Percentiles rank a stretch among this genome's conserved stretches.
phyloP scores from a whole-genome alignment of 2,888 invertebrate species.

The Synergus japonicus region DNA sequence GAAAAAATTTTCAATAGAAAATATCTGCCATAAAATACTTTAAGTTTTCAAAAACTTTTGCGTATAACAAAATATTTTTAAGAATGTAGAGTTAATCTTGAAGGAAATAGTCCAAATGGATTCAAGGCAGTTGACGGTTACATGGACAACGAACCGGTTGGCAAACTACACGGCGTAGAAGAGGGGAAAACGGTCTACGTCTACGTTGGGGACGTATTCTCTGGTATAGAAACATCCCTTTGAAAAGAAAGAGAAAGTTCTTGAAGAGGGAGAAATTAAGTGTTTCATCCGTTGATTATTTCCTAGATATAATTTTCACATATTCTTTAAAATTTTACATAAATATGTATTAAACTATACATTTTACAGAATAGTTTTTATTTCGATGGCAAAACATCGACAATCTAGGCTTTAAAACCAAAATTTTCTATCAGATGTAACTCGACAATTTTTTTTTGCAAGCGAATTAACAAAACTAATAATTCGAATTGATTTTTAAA shows the following conservation, averaged over 20 bases:
- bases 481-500: too few species aligned
- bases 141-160: not conserved
- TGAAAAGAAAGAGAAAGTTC: not conserved
- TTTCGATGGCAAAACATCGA: not conserved
- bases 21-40: too few species aligned
- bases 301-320: not conserved
- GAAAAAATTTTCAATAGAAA: too few species aligned
- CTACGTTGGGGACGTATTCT: not conserved
- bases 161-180: not conserved
- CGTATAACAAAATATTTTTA: too few species aligned
- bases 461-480: too few species aligned
- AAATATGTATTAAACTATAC: not conserved
- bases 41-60: too few species aligned
- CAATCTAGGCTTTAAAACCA: too few species aligned
- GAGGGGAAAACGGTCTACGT: not conserved
- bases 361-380: not conserved
- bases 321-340: not conserved
- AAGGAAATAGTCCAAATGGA: not conserved
- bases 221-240: not conserved
- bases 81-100: not conserved
- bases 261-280: not conserved
- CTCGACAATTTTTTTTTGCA: too few species aligned
- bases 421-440: too few species aligned
- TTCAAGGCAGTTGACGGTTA: slow-evolving; percentile 1
- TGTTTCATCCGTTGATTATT: not conserved